A percentile compares a stretch with the other conserved stretches of the same genome.
phyloP scores from a whole-genome alignment of 2,797 vertebrate genomes.

The Potorous gilbertii region DNA sequence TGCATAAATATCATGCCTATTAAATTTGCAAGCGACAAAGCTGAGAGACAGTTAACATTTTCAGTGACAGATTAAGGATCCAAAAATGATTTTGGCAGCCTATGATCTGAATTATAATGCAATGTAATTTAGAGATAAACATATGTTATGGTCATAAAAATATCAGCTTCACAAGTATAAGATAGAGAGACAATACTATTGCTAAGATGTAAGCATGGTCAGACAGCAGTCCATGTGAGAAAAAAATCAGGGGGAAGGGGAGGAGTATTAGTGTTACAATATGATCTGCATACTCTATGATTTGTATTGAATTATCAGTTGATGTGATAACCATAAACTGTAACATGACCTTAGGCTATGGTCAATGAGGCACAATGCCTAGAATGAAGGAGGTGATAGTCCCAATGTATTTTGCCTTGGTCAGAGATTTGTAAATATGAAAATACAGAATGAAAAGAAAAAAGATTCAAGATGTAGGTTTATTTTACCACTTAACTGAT shows the following conservation, averaged over 20 bases:
- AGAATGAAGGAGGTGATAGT: not conserved
- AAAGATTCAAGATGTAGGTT: not conserved
- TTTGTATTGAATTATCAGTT: not conserved
- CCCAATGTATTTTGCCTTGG: not conserved
- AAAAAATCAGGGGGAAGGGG: not conserved
- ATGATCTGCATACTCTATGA: not conserved
- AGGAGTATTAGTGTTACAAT: not conserved
- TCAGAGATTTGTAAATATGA: not conserved
- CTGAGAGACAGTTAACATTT: not conserved
- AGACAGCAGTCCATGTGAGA: not conserved
- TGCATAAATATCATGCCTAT: not conserved
- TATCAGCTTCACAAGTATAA: not conserved
- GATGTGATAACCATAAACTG: not conserved
- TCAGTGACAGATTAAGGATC: not conserved
- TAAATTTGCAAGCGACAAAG: not conserved
- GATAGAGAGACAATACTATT: not conserved
- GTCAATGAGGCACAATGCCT: not conserved
- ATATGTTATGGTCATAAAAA: not conserved
- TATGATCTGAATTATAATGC: not conserved
- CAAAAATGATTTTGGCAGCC: not conserved
- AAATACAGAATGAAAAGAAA: not conserved
- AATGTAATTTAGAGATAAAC: not conserved
- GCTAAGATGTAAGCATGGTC: not conserved
- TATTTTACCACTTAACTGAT: constrained; percentile 17
- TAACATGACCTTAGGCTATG: not conserved